Evolutionary conservation across 1,140 invertebrate species (phyloP), one percentile per base, ranked within the genome.

Genomic region (Caenorhabditis latens): DNA sequence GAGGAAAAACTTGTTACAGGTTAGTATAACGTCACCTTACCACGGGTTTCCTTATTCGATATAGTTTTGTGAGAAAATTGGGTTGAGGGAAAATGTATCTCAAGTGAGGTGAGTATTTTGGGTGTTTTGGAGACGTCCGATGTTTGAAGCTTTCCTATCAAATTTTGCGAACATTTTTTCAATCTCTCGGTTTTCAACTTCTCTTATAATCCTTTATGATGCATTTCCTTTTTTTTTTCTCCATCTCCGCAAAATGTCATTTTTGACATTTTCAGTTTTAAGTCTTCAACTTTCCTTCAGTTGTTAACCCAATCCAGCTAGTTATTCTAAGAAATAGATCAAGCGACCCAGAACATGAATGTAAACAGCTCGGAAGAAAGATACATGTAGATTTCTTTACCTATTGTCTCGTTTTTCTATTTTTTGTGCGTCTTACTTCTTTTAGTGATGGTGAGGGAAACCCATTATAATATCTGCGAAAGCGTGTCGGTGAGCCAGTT

Each of bases 1-100:
- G 58, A 53, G 90, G 32, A 91, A 90, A 84, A 61, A 91, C 48
- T 75, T 91, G 14, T 88, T 91, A 53, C 89, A 91, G 67, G 90
- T 91, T n/a, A 82, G 87, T 84, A 55, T 50, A 16, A 53, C 55
- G 8, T 7, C 14, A 58, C 1, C 6, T 58, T 4, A 32, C 32
- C 32, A 0, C 1, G 32, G 32, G 32, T 14, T 58, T 8, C 14
- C 11, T 58, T n/a, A 58, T 19, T 58, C n/a, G 55, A 58, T n/a
- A 58, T 58, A 58, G 13, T 58, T 58, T n/a, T 32, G 32, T 9
- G n/a, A 58, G 14, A 58, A 58, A 21, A 58, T 58, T 58, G 14
- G n/a, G n/a, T 58, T 58, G 13, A 5, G 57, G 4, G 14, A n/a
- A n/a, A 1, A 58, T n/a, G 57, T 0, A 4, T 24, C 3, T 16